Evolutionary conservation across 2,113 vertebrate genomes (phyloP).

Genomic region (Chrysemys picta): DNA sequence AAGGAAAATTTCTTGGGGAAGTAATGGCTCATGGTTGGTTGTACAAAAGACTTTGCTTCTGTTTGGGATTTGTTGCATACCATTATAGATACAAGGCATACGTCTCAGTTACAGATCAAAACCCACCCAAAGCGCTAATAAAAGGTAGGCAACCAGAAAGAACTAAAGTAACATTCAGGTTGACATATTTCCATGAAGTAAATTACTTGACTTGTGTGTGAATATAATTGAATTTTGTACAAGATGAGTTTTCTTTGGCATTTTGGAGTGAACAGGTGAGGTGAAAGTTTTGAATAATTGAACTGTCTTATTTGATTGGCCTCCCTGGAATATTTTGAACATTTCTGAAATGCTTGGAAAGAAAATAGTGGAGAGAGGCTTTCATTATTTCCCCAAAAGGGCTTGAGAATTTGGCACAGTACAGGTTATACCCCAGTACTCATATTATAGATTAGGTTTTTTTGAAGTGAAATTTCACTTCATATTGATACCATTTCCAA

Average conservation of each 20-base stretch:
- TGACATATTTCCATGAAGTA: background rate
- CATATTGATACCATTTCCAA: conserved; percentile 6
- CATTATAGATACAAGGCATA: background rate
- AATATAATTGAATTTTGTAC: background rate
- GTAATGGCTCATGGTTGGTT: background rate
- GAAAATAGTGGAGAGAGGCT: background rate
- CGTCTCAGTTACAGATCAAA: background rate
- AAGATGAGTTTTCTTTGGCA: background rate
- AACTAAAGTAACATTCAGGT: background rate
- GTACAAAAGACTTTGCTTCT: conserved; percentile 17
- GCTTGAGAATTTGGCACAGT: background rate
- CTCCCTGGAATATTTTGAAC: background rate
- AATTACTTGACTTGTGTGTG: conserved; percentile 7
- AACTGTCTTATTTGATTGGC: background rate
- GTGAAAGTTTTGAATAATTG: background rate
- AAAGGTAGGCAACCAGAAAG: background rate
- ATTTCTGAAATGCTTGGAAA: background rate
- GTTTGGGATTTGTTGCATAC: background rate
- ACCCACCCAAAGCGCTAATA: background rate
- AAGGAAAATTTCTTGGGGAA: background rate
- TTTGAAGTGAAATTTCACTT: conserved; percentile 32
- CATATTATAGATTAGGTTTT: conserved; percentile 22
- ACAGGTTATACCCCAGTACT: background rate
- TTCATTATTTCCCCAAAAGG: conserved; percentile 13
- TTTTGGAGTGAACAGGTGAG: background rate